Evolutionary conservation across 2,888 invertebrate species (phyloP), one percentile per base, ranked within the genome.

Genomic region (Agonopterix subpropinquella): DNA sequence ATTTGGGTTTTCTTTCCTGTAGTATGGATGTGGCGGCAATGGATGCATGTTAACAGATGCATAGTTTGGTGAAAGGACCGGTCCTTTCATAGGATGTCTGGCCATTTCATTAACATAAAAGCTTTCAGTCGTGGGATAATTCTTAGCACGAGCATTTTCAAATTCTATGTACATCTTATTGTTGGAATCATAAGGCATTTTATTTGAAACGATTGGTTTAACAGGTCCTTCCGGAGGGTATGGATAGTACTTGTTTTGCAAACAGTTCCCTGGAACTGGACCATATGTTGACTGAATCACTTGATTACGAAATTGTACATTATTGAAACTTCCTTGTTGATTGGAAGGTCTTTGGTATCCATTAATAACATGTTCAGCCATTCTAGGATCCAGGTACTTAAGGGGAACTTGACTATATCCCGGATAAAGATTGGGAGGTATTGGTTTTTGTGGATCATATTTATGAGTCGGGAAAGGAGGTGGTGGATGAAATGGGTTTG

Each of bases 381-480:
- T 65, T 63, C 85, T 68, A 53, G 68, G 78, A 48, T 87, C 87
- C 50, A 83, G 52, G 65, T 84, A 86, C 60, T 87, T 86, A 10
- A 80, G 61, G 36, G 75, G 70, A 49, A 65, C 62, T 56, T 80
- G 78, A 37, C 80, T 70, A 64, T 82, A 85, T 18, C 76, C 56
- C 48, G 80, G 60, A 63, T 81, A 85, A 36, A 76, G 70, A 51
- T 82, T 81, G 50, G 74, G 58, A 36, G 77, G 71, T 47, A 77
- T 56, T 56, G 79, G 49, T 60, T 84, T 86, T 51, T 76, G 78
- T 51, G 82, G 58, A 48, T 86, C 84, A 80, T 80, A 85, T 66
- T 83, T 83, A 57, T 80, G 78, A 48, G 78, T 52, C 37, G 76
- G 65, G 57, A 73, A 75, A 43, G 77, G 62, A 49, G 75, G 66